phyloP scores from a whole-genome alignment of 2,888 invertebrate species.

The Conomelus anceps region DNA sequence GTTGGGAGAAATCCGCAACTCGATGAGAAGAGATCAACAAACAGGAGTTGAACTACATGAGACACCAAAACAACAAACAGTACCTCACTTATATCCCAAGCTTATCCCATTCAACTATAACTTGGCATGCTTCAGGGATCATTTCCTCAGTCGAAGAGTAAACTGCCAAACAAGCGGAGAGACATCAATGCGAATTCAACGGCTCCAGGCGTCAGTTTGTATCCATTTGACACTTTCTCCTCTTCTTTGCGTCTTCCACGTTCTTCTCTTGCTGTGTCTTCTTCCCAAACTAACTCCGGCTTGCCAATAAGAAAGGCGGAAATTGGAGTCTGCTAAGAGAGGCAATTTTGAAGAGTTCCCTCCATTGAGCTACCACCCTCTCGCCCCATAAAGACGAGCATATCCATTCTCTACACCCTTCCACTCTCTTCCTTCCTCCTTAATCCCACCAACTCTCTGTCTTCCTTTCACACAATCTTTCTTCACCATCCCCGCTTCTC shows the following conservation, averaged over 20 bases:
- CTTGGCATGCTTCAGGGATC: neutral
- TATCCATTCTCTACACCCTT: conserved; percentile 1
- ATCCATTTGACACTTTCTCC: neutral
- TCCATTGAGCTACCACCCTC: neutral
- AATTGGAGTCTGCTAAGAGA: neutral
- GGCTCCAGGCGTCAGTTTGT: neutral
- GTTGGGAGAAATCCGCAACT: neutral
- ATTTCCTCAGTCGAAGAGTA: neutral
- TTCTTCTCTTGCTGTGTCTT: neutral
- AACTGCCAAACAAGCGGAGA: neutral
- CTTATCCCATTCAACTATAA: neutral
- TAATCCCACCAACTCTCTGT: too few relatives aligned
- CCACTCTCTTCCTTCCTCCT: neutral
- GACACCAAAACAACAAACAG: neutral
- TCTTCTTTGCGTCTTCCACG: neutral
- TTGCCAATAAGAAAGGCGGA: neutral
- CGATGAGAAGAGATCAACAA: neutral
- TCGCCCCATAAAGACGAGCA: neutral
- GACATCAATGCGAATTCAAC: too few relatives aligned
- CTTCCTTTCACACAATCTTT: neutral
- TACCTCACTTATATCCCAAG: neutral
- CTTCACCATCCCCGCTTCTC: neutral
- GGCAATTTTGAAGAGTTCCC: neutral
- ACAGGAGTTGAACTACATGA: neutral
- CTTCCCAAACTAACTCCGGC: neutral